These are phyloP conservation scores for Patella vulgata DNA, from an alignment of 1,140 invertebrate species.

Conservation along the genomic window DNA sequence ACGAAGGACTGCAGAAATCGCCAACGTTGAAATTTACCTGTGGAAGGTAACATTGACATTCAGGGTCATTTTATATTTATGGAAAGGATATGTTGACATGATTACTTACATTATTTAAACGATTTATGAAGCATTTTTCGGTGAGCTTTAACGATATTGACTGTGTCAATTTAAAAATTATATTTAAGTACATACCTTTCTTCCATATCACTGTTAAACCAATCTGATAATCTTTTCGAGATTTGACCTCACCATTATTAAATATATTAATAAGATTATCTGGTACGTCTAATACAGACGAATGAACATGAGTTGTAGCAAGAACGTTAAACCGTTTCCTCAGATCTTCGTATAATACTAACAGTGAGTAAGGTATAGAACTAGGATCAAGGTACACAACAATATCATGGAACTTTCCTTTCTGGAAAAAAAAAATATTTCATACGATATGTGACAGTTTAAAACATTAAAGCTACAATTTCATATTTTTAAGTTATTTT, in stretches of 20 bases:
- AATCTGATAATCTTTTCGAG: constrained; percentile 64
- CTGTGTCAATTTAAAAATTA: too few species aligned
- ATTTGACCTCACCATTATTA: constrained; percentile 36
- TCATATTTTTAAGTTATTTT: too few species aligned
- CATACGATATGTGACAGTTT: too few species aligned
- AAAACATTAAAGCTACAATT: too few species aligned
- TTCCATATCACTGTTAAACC: constrained; percentile 81
- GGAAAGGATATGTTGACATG: too few species aligned
- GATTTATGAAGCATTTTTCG: too few species aligned
- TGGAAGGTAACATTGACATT: too few species aligned
- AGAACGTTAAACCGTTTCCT: constrained; percentile 66
- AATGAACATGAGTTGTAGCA: constrained; percentile 73
- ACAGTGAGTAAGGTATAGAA: constrained; percentile 75
- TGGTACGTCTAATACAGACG: constrained; percentile 69
- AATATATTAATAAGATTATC: constrained; percentile 55
- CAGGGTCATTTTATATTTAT: too few species aligned
- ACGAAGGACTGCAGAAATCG: too few species aligned
- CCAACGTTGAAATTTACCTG: too few species aligned
- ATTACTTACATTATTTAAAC: too few species aligned
- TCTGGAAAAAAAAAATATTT: constrained; percentile 60
- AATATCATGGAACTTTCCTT: constrained; percentile 71
- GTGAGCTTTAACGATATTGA: too few species aligned
- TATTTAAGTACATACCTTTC: constrained; percentile 76
- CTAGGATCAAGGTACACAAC: constrained; percentile 77
- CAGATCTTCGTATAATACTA: constrained; percentile 72